Evolutionary conservation across 2,888 invertebrate genomes (phyloP).

Genomic region (Dioctria linearis): DNA sequence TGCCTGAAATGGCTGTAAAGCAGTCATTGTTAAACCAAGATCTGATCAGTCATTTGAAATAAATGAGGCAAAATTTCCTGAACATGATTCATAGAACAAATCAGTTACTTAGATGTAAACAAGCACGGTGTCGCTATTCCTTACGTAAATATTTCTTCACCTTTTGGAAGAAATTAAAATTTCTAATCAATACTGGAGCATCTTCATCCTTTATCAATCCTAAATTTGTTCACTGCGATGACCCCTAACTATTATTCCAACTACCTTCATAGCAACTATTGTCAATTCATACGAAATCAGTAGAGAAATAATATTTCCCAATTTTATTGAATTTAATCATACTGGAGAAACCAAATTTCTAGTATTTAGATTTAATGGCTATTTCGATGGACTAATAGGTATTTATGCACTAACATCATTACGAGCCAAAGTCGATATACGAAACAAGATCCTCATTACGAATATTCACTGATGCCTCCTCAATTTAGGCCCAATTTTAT

Average conservation of each 20-base stretch:
- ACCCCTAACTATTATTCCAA: conserved; percentile 26
- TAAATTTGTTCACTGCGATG: conserved; percentile 28
- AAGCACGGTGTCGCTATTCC: conserved; percentile 53
- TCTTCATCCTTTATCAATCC: conserved; percentile 56
- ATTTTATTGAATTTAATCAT: conserved; percentile 53
- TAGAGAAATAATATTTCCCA: conserved; percentile 41
- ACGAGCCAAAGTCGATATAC: conserved; percentile 43
- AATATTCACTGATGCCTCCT: conserved; percentile 16
- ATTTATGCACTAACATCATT: conserved; percentile 40
- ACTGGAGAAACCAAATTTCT: conserved; percentile 46
- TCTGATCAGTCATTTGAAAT: not conserved
- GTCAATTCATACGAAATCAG: conserved; percentile 39
- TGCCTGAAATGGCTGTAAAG: too few relatives aligned
- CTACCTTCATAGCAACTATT: not conserved
- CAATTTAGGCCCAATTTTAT: conserved; percentile 44
- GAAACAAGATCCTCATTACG: not conserved
- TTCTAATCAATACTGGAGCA: conserved; percentile 55
- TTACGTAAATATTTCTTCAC: conserved; percentile 54
- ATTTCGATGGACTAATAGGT: conserved; percentile 55
- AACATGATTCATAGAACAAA: conserved; percentile 49
- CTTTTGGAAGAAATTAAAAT: conserved; percentile 55
- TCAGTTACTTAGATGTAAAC: conserved; percentile 56
- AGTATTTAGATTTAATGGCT: conserved; percentile 56
- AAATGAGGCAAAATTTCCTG: conserved; percentile 53
- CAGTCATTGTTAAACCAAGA: too few relatives aligned